Conservation (phyloP, 2,888 invertebrate species). For the Smittia sp. region DNA sequence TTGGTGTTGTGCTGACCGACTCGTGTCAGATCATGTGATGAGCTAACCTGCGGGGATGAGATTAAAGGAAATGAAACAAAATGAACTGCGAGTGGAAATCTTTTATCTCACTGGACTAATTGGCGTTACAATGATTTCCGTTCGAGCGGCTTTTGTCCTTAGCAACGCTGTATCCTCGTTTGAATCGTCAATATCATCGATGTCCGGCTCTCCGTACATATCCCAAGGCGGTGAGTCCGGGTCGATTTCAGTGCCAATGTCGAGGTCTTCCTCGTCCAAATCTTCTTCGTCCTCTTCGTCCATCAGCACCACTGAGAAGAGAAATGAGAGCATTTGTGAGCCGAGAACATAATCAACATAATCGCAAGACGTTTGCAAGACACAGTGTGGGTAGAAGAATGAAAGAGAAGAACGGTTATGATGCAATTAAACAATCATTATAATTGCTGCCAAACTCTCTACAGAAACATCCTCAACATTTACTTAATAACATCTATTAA, state of each 20-base stretch:
- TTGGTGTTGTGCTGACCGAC: slow-evolving; percentile 43
- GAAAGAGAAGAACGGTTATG: neutral
- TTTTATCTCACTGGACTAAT: slow-evolving; percentile 55
- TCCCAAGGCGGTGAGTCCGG: slow-evolving; percentile 55
- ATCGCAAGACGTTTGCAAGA: neutral
- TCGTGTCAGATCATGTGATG: slow-evolving; percentile 48
- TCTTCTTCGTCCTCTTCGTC: slow-evolving; percentile 54
- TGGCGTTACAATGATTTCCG: slow-evolving; percentile 56
- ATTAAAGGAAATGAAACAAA: neutral
- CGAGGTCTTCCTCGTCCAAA: slow-evolving; percentile 54
- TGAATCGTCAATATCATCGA: slow-evolving; percentile 55
- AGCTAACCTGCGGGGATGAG: slow-evolving; percentile 38
- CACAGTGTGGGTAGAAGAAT: neutral
- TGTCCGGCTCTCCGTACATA: slow-evolving; percentile 53
- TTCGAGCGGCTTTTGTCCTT: slow-evolving; percentile 55
- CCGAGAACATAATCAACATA: neutral
- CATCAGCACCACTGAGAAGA: slow-evolving; percentile 51
- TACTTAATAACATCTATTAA: neutral
- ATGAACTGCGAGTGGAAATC: slow-evolving; percentile 40
- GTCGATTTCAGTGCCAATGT: slow-evolving; percentile 53
- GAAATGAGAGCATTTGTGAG: neutral
- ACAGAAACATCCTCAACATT: slow-evolving; percentile 12
- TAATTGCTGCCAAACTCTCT: neutral
- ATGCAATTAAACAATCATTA: slow-evolving; percentile 17
- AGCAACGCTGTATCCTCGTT: slow-evolving; percentile 59